Evolutionary conservation across 2,113 vertebrate species (phyloP).

Genomic region (Xyrauchen texanus): DNA sequence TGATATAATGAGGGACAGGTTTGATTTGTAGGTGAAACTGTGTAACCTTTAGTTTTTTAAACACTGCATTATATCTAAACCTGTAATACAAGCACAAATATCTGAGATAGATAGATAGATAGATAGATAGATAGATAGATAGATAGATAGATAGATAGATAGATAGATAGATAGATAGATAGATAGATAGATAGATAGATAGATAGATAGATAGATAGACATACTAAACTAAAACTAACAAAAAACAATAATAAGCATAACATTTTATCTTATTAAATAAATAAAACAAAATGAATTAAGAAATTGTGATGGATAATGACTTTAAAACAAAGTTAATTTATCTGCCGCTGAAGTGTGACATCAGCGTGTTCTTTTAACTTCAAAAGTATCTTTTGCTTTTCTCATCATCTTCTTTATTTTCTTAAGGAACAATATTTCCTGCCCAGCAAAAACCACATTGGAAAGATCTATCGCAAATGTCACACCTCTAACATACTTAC

Average conservation of each 20-base stretch:
- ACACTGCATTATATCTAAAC: neutral
- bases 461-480: conserved; percentile 71
- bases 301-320: too few species aligned
- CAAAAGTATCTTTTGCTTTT: neutral
- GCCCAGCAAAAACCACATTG: conserved; percentile 73
- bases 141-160: too few species aligned
- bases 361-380: too few species aligned
- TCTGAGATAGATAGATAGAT: neutral
- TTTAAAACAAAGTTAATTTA: too few species aligned
- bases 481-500: conserved; percentile 79
- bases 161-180: neutral
- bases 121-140: too few species aligned
- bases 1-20: neutral
- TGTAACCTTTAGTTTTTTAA: too few species aligned
- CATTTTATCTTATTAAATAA: too few species aligned
- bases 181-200: neutral
- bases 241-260: too few species aligned
- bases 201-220: too few species aligned
- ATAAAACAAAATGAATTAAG: too few species aligned
- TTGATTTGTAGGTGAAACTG: neutral
- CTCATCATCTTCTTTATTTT: neutral
- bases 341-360: too few species aligned
- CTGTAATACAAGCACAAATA: neutral
- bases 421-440: conserved; percentile 74
- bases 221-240: too few species aligned